Percentiles rank a stretch among this genome's conserved stretches.
Evolutionary conservation across 37 sponge, comb jelly and placozoan species (phyloP).

Genomic region (Bolinopsis microptera): DNA sequence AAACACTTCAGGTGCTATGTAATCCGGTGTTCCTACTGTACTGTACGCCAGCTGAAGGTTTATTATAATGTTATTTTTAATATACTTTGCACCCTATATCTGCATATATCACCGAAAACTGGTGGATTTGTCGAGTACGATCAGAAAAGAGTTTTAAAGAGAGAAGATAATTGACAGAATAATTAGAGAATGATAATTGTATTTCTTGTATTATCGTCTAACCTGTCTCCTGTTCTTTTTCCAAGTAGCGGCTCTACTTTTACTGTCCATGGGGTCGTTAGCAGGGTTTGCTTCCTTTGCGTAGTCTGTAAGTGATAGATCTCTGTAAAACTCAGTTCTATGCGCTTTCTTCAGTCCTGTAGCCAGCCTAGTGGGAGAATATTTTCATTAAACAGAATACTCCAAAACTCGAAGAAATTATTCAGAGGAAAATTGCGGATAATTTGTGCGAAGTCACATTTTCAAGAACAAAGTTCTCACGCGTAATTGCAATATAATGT

Average conservation of each 20-base stretch:
- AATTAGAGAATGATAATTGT: not conserved
- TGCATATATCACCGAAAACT: too few species aligned
- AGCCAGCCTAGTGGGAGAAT: slow-evolving; percentile 71
- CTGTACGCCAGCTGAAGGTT: slow-evolving; percentile 83
- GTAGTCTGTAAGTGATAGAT: slow-evolving; percentile 68
- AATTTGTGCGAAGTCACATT: too few species aligned
- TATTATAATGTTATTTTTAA: too few species aligned
- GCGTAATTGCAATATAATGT: not conserved
- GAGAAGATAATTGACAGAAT: not conserved
- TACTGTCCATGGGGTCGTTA: slow-evolving; percentile 68
- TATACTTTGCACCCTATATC: too few species aligned
- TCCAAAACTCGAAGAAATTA: too few species aligned
- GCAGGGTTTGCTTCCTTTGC: slow-evolving; percentile 62
- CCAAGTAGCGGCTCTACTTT: slow-evolving; percentile 82
- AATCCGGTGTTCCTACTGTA: slow-evolving; percentile 97
- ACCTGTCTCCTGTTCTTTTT: slow-evolving; percentile 86
- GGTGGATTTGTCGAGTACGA: not conserved
- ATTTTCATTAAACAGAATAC: too few species aligned
- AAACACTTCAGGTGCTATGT: slow-evolving; percentile 99
- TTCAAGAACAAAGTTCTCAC: too few species aligned
- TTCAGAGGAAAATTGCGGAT: too few species aligned
- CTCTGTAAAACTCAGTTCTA: slow-evolving; percentile 94
- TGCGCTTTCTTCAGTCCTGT: slow-evolving; percentile 96
- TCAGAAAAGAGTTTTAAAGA: not conserved
- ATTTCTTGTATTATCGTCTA: too few species aligned